Percentiles rank a stretch among this genome's conserved stretches.
These are phyloP conservation scores for Microchirus variegatus DNA, from an alignment of 2,797 vertebrate genomes.

Conservation along the genomic window DNA sequence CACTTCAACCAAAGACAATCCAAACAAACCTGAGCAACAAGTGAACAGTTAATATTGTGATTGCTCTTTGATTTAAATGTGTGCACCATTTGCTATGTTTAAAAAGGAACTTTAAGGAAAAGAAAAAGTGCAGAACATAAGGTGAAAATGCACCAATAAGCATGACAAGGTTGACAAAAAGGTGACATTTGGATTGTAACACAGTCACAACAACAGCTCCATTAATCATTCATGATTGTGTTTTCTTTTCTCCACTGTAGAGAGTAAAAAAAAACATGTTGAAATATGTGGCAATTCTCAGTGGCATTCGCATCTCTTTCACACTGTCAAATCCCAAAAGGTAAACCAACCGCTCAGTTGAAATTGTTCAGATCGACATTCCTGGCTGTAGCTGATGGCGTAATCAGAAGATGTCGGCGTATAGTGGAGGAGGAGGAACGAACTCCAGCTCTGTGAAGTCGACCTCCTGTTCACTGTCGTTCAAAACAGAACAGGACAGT, in stretches of 20 bases:
- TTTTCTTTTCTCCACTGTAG: slow-evolving; percentile 1
- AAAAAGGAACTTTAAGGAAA: slow-evolving; percentile 8
- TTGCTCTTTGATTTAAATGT: slow-evolving; percentile 20
- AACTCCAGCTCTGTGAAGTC: slow-evolving; percentile 75
- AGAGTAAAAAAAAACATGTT: slow-evolving; percentile 7
- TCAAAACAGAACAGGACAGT: slow-evolving; percentile 15
- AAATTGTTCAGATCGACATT: not conserved
- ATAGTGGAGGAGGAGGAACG: slow-evolving; percentile 78
- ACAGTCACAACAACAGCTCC: slow-evolving; percentile 10
- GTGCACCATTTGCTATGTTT: slow-evolving; percentile 9
- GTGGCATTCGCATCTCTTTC: not conserved
- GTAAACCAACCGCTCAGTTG: not conserved
- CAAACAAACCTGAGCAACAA: slow-evolving; percentile 8
- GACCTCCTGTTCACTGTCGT: slow-evolving; percentile 72
- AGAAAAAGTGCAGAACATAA: slow-evolving; percentile 17
- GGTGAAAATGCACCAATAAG: not conserved
- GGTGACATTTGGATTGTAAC: slow-evolving; percentile 3
- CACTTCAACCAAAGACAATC: slow-evolving; percentile 30
- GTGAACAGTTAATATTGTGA: slow-evolving; percentile 27
- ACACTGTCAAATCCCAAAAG: not conserved
- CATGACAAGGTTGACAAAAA: slow-evolving; percentile 16
- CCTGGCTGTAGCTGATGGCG: not conserved
- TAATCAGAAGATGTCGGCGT: slow-evolving; percentile 74
- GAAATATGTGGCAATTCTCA: not conserved
- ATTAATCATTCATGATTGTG: not conserved